A percentile compares a stretch with the other conserved stretches of the same genome.
phyloP scores from a whole-genome alignment of 1,140 invertebrate genomes.

The Listronotus bonariensis region DNA sequence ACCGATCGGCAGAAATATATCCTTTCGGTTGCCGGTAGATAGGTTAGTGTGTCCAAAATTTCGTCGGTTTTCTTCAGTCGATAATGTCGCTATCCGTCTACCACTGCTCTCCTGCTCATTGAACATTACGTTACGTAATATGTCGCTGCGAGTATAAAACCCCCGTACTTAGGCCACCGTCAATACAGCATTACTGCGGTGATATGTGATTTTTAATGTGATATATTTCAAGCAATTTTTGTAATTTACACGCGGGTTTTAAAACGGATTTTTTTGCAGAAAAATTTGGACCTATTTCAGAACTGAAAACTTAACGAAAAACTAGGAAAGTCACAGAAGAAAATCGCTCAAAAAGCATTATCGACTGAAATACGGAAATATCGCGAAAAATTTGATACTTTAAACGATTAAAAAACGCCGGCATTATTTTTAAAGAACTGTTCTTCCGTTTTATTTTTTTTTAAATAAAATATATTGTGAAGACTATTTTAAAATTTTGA shows the following conservation, averaged over 20 bases:
- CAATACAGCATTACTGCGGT: constrained; percentile 8
- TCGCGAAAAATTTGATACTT: not conserved
- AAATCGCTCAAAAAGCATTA: constrained; percentile 1
- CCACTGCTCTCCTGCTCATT: constrained; percentile 8
- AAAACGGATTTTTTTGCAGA: constrained; percentile 5
- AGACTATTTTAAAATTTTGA: not conserved
- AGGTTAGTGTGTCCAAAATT: constrained; percentile 26
- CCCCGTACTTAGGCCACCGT: constrained; percentile 22
- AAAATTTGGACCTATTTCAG: not conserved
- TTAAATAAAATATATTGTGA: not conserved
- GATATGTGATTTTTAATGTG: constrained; percentile 27
- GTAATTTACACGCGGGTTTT: constrained; percentile 20
- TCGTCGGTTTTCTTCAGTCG: constrained; percentile 13
- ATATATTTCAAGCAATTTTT: constrained; percentile 7
- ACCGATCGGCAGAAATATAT: constrained; percentile 23
- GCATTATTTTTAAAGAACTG: not conserved
- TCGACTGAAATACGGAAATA: constrained; percentile 2
- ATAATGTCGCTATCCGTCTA: constrained; percentile 21
- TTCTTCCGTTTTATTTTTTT: not conserved
- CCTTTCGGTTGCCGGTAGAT: constrained; percentile 19
- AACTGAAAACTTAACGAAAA: not conserved
- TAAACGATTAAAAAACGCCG: not conserved
- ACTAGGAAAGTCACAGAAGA: not conserved
- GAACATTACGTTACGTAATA: constrained; percentile 24
- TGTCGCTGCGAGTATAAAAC: constrained; percentile 7